Percentiles rank a stretch among this genome's conserved stretches.
Conservation (phyloP, 1,140 invertebrate genomes). For the Eurosta solidaginis region DNA sequence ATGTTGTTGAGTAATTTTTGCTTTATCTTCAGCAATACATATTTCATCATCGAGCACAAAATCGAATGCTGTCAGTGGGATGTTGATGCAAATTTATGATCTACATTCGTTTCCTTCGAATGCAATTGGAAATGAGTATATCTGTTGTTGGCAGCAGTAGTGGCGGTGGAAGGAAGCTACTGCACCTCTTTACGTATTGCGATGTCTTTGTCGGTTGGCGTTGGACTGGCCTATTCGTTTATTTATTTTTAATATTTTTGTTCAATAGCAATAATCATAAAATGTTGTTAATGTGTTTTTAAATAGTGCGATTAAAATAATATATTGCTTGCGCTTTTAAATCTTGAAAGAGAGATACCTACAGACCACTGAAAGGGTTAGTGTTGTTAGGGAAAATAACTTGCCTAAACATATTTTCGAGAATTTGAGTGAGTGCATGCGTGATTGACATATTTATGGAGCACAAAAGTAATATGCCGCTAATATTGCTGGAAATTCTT, state of each 20-base stretch:
- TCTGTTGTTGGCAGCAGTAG: too few species aligned
- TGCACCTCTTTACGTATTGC: too few species aligned
- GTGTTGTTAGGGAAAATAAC: neutral
- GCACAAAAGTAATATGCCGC: too few species aligned
- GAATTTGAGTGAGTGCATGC: too few species aligned
- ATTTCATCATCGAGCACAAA: neutral
- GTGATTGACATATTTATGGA: too few species aligned
- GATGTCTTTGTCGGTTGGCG: neutral
- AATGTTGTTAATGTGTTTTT: conserved; percentile 25
- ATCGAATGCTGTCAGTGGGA: conserved; percentile 28
- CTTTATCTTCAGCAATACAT: neutral
- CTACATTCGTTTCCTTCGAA: neutral
- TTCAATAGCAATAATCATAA: conserved; percentile 30
- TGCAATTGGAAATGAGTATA: too few species aligned
- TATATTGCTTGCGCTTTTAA: conserved; percentile 19
- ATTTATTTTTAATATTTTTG: neutral
- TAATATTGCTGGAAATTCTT: too few species aligned
- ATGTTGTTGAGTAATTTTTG: conserved; percentile 21
- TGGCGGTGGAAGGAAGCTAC: too few species aligned
- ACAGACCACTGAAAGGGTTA: too few species aligned
- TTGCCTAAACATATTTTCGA: neutral
- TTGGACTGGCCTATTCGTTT: neutral
- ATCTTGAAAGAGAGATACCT: neutral
- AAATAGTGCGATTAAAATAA: conserved; percentile 31
- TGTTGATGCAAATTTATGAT: conserved; percentile 29